A percentile compares a stretch with the other conserved stretches of the same genome.
phyloP scores from a whole-genome alignment of 2,888 invertebrate species.

The Apeira syringaria region DNA sequence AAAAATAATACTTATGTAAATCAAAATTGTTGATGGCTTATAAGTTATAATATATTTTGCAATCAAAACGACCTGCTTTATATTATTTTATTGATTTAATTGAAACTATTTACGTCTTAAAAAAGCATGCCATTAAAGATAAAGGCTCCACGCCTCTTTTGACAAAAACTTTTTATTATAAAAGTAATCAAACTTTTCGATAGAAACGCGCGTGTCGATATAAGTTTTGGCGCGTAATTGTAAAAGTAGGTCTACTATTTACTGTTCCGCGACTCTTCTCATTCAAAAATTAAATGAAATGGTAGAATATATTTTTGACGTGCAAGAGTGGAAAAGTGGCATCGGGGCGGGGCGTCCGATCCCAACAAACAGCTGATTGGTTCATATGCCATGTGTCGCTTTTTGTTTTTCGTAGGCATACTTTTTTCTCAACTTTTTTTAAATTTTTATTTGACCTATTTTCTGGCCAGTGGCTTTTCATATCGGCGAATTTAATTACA shows the following conservation, averaged over 20 bases:
- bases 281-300: constrained; percentile 42
- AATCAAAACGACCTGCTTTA: no score
- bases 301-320: constrained; percentile 66
- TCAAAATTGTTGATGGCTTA: no score
- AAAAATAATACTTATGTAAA: no score
- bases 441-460: constrained; percentile 27
- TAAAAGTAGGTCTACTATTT: background rate
- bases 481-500: no score
- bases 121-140: no score
- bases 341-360: constrained; percentile 69
- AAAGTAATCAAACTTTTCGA: no score
- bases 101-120: no score
- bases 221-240: constrained; percentile 30
- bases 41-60: no score
- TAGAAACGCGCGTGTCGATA: constrained; percentile 1
- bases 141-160: no score
- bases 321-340: constrained; percentile 71
- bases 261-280: no score
- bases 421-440: constrained; percentile 44
- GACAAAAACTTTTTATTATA: no score
- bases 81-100: no score
- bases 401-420: constrained; percentile 74
- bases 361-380: constrained; percentile 78
- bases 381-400: constrained; percentile 68
- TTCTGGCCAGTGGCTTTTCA: constrained; percentile 12